These are phyloP conservation scores for Plumapathes pennacea DNA, from an alignment of 92 coral and sea anemone genomes.

Conservation along the genomic window DNA sequence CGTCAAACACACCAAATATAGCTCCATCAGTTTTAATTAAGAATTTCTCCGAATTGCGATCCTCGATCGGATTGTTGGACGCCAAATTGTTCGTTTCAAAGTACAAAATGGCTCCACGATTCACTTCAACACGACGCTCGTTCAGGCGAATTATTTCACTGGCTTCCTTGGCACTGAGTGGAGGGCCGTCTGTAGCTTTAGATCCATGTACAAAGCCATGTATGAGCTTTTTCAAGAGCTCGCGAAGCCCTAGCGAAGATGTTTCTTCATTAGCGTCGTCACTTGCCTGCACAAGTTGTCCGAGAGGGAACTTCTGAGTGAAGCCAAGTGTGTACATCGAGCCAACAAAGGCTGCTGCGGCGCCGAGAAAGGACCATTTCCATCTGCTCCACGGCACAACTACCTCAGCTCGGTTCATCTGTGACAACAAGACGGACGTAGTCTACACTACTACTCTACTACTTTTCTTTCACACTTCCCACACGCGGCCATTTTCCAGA, in stretches of 20 bases:
- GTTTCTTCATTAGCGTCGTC: conserved; percentile 54
- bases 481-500: no score
- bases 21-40: conserved; percentile 63
- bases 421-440: no score
- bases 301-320: conserved; percentile 23
- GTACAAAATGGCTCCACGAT: conserved; percentile 76
- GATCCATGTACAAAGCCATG: conserved; percentile 74
- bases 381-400: conserved; percentile 71
- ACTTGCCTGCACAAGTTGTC: conserved; percentile 45
- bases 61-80: conserved; percentile 90
- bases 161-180: conserved; percentile 77
- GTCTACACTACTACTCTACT: no score
- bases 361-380: conserved; percentile 92
- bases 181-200: conserved; percentile 71
- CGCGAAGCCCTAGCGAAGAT: conserved; percentile 67
- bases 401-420: conserved; percentile 78
- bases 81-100: conserved; percentile 87
- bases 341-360: conserved; percentile 84
- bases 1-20: conserved; percentile 92
- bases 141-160: conserved; percentile 70
- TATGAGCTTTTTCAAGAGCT: conserved; percentile 79
- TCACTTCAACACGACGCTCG: conserved; percentile 77
- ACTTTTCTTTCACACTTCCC: no score
- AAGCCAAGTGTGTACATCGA: conserved; percentile 81
- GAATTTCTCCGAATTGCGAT: conserved; percentile 76